Evolutionary conservation across 2,797 vertebrate species (phyloP).

Genomic region (Fundulus diaphanus): DNA sequence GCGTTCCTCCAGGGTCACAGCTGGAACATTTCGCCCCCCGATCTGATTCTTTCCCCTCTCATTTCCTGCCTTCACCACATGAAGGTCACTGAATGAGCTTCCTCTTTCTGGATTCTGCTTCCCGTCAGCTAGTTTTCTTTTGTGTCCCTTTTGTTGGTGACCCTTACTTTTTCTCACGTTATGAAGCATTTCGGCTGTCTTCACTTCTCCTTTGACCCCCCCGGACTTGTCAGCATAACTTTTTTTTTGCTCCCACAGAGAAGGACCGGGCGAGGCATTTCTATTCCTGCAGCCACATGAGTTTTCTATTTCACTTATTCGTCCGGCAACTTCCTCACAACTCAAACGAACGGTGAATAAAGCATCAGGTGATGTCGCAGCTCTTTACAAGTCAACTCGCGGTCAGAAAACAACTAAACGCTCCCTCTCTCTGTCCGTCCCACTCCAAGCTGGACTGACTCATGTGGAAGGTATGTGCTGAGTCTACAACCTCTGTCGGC

Average conservation of each 20-base stretch:
- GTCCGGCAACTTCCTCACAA: slow-evolving; percentile 6
- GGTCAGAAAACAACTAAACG: slow-evolving; percentile 47
- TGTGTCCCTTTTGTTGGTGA: background rate
- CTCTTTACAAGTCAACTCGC: slow-evolving; percentile 27
- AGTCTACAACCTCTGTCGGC: slow-evolving; percentile 73
- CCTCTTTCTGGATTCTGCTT: slow-evolving; percentile 14
- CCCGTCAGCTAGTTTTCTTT: slow-evolving; percentile 6
- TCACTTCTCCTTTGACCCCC: slow-evolving; percentile 11
- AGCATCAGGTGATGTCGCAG: slow-evolving; percentile 22
- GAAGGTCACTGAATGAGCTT: slow-evolving; percentile 31
- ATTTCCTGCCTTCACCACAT: slow-evolving; percentile 38
- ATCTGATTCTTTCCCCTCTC: slow-evolving; percentile 50
- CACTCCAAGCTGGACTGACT: slow-evolving; percentile 68
- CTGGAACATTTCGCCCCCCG: slow-evolving; percentile 47
- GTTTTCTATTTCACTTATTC: background rate
- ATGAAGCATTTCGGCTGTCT: slow-evolving; percentile 3
- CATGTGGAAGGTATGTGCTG: slow-evolving; percentile 85
- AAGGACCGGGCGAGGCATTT: slow-evolving; percentile 5
- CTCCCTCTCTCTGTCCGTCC: slow-evolving; percentile 62
- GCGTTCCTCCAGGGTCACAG: slow-evolving; percentile 60
- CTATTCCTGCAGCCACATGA: slow-evolving; percentile 9
- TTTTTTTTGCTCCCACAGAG: background rate
- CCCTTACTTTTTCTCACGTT: background rate
- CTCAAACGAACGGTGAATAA: slow-evolving; percentile 3
- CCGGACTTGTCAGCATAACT: background rate